These are phyloP conservation scores for Pemphredon lugubris DNA, from an alignment of 2,888 invertebrate species.

Conservation along the genomic window DNA sequence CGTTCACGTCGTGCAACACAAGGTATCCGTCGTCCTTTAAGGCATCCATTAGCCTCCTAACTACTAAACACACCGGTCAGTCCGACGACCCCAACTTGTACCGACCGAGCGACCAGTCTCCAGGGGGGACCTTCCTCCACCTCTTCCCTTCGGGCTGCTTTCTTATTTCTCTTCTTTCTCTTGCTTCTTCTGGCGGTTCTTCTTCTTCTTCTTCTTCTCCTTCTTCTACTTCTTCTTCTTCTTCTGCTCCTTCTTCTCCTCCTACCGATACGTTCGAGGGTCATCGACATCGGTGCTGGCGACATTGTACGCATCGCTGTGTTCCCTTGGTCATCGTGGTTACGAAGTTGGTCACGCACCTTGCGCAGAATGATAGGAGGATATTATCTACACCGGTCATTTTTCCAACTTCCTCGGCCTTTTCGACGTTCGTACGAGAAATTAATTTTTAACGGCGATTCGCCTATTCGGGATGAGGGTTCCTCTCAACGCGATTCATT, in stretches of 20 bases:
- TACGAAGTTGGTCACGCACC: slow-evolving; percentile 62
- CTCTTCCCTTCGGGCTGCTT: slow-evolving; percentile 15
- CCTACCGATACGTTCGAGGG: slow-evolving; percentile 59
- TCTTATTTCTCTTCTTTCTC: slow-evolving; percentile 31
- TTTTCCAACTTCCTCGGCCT: not conserved
- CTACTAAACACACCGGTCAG: slow-evolving; percentile 64
- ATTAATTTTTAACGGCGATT: not conserved
- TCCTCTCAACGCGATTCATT: no score
- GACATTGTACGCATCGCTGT: slow-evolving; percentile 52
- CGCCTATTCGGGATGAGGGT: no score
- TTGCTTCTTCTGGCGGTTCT: slow-evolving; percentile 36
- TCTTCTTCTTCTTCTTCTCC: slow-evolving; percentile 28
- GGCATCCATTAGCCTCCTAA: slow-evolving; percentile 67
- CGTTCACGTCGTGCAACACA: slow-evolving; percentile 57
- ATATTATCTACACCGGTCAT: not conserved
- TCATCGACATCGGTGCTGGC: slow-evolving; percentile 67
- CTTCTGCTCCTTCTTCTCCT: slow-evolving; percentile 10
- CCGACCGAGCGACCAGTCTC: slow-evolving; percentile 47
- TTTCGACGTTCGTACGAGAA: no score
- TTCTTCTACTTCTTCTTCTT: slow-evolving; percentile 15
- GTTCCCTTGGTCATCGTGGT: slow-evolving; percentile 47
- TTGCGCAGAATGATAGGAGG: slow-evolving; percentile 65
- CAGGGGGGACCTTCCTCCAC: slow-evolving; percentile 21
- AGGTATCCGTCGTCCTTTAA: slow-evolving; percentile 62
- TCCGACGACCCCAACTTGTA: slow-evolving; percentile 60